Conservation (phyloP, 2,797 vertebrate species). For the Parauchenoglanis ngamensis region DNA sequence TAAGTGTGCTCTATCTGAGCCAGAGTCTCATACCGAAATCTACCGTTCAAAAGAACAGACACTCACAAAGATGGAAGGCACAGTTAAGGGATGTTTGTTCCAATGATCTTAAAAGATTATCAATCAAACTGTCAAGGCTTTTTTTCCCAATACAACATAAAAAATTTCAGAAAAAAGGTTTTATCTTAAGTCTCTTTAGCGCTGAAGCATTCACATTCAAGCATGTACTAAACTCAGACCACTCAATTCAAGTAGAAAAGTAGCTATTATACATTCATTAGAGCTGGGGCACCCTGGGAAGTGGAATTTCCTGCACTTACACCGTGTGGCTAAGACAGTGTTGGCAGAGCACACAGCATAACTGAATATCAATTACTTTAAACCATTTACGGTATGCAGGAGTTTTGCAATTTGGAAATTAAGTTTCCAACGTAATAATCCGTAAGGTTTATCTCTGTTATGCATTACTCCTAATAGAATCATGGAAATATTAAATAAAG, state of each 20-base stretch:
- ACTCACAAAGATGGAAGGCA: constrained; percentile 15
- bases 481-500: not conserved
- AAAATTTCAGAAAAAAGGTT: not conserved
- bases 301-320: constrained; percentile 45
- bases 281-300: constrained; percentile 24
- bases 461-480: not conserved
- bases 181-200: constrained; percentile 38
- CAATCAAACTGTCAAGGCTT: constrained; percentile 43
- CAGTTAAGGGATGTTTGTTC: constrained; percentile 38
- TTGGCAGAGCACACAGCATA: constrained; percentile 15
- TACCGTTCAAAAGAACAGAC: constrained; percentile 21
- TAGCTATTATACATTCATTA: constrained; percentile 54
- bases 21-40: not conserved
- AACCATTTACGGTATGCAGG: constrained; percentile 1
- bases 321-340: constrained; percentile 32
- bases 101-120: constrained; percentile 36
- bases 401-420: not conserved
- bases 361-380: constrained; percentile 30
- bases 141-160: not conserved
- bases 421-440: not conserved
- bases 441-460: not conserved
- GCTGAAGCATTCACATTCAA: constrained; percentile 25
- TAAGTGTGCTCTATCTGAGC: not conserved
- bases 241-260: constrained; percentile 44
- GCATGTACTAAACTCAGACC: constrained; percentile 32